Evolutionary conservation across 2,888 invertebrate species (phyloP).

Genomic region (Mongoloraphidia duomilia): DNA sequence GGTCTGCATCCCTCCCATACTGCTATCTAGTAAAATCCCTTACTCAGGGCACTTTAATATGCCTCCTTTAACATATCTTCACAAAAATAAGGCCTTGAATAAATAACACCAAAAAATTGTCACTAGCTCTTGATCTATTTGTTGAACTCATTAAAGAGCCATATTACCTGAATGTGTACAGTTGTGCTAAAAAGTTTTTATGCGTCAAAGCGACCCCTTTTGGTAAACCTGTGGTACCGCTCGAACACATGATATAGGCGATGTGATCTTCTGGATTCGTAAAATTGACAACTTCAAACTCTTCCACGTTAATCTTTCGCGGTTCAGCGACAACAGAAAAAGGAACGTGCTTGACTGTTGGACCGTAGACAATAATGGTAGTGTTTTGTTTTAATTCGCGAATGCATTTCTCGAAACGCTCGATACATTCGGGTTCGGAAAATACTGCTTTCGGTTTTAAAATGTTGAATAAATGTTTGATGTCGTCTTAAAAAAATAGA

Average conservation of each 20-base stretch:
- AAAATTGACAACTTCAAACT: not conserved
- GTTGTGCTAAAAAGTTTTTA: conserved; percentile 25
- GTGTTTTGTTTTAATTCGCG: conserved; percentile 8
- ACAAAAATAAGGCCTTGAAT: too few species aligned
- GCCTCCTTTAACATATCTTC: too few species aligned
- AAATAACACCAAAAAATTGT: too few species aligned
- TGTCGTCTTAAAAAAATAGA: conserved; percentile 13
- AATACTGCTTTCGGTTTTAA: conserved; percentile 16
- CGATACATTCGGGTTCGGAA: conserved; percentile 11
- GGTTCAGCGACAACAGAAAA: not conserved
- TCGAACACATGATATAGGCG: conserved; percentile 38
- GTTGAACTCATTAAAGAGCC: too few species aligned
- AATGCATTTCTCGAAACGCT: conserved; percentile 12
- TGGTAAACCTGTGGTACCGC: conserved; percentile 54
- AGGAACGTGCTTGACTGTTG: conserved; percentile 2
- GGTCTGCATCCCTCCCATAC: too few species aligned
- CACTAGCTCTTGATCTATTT: too few species aligned
- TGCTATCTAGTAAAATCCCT: too few species aligned
- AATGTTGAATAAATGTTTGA: conserved; percentile 12
- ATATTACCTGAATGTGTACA: not conserved
- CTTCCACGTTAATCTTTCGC: not conserved
- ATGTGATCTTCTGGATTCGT: conserved; percentile 5
- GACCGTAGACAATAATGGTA: conserved; percentile 16
- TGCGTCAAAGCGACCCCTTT: conserved; percentile 51
- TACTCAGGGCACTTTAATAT: too few species aligned